These are phyloP conservation scores for Oceanodroma tethys DNA, from an alignment of 2,113 vertebrate genomes.

Conservation along the genomic window DNA sequence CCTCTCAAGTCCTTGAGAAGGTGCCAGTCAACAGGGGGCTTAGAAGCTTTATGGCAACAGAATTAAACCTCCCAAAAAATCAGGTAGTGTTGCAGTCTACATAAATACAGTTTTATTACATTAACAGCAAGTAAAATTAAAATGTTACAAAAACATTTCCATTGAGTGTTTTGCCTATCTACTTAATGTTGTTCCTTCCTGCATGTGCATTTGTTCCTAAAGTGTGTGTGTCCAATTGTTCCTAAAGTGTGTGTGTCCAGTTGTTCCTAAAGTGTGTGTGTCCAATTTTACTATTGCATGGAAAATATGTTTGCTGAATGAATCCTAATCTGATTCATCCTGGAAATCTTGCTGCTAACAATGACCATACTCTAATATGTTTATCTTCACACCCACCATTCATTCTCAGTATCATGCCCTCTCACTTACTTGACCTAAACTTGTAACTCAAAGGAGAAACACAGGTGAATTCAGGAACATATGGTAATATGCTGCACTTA, in stretches of 20 bases:
- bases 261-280: background rate
- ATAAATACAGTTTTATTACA: background rate
- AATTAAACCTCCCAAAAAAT: background rate
- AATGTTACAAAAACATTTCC: background rate
- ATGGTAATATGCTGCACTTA: background rate
- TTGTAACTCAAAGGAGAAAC: background rate
- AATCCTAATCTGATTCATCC: slow-evolving; percentile 50
- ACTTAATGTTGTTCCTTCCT: slow-evolving; percentile 37
- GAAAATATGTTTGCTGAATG: slow-evolving; percentile 40
- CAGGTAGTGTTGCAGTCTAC: background rate
- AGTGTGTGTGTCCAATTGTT: background rate
- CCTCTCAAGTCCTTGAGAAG: background rate
- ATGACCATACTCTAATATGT: background rate
- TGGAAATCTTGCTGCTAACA: slow-evolving; percentile 44
- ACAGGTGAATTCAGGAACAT: slow-evolving; percentile 30
- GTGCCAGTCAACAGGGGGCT: background rate
- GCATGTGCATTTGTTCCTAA: slow-evolving; percentile 2
- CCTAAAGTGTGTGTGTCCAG: background rate
- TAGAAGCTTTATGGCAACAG: background rate
- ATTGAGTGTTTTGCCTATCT: slow-evolving; percentile 2
- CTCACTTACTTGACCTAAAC: slow-evolving; percentile 1
- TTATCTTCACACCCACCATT: slow-evolving; percentile 41
- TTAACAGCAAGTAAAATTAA: background rate
- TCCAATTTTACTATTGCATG: background rate
- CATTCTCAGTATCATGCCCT: background rate